These are phyloP conservation scores for Physocephala rufipes DNA, from an alignment of 2,888 invertebrate species.

Conservation along the genomic window DNA sequence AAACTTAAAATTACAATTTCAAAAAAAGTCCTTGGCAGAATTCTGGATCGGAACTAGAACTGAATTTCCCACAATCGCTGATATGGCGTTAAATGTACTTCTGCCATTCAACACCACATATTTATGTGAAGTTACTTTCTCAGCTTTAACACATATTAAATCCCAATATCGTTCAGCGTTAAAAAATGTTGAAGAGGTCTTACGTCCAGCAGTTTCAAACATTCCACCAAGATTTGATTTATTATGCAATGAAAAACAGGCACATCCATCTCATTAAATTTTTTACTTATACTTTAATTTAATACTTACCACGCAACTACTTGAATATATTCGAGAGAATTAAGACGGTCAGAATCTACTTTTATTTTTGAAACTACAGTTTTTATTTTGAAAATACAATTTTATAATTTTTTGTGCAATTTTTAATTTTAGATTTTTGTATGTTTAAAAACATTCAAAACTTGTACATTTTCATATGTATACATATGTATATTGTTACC, in stretches of 20 bases:
- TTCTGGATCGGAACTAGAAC: conserved; percentile 1
- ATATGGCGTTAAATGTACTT: background rate
- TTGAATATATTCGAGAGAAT: background rate
- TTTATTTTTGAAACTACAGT: background rate
- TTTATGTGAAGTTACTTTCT: background rate
- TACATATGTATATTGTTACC: background rate
- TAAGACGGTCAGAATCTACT: background rate
- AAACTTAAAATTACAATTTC: background rate
- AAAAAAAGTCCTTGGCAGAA: background rate
- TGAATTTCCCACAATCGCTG: background rate
- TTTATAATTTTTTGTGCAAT: background rate
- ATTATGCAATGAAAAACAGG: background rate
- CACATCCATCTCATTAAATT: background rate
- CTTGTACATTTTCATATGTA: background rate
- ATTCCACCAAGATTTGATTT: background rate
- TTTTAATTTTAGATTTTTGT: background rate
- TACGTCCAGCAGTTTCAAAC: background rate
- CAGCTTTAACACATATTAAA: background rate
- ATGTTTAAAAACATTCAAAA: background rate
- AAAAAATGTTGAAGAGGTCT: background rate
- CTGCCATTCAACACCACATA: background rate
- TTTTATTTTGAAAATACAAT: background rate
- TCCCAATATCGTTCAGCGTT: background rate
- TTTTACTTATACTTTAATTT: background rate
- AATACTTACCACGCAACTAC: background rate